A percentile compares a stretch with the other conserved stretches of the same genome.
Conservation (phyloP, 1,140 invertebrate genomes). For the Brevipalpus yothersi region DNA sequence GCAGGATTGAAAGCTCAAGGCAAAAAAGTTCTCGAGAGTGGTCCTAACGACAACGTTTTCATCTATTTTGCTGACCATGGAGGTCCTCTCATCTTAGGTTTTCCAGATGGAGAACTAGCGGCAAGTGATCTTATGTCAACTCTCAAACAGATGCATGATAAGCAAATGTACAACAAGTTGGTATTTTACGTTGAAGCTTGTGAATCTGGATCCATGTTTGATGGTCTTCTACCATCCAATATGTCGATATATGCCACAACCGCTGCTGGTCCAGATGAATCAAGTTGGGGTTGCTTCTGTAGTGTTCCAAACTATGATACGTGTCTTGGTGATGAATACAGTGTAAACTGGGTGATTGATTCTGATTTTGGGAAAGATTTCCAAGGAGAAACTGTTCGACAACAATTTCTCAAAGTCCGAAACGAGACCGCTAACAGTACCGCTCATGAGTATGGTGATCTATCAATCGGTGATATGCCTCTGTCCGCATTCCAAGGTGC, state of each 20-base stretch:
- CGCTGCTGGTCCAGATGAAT: constrained; percentile 32
- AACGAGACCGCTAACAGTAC: constrained; percentile 32
- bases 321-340: constrained; percentile 34
- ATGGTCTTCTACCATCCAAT: constrained; percentile 27
- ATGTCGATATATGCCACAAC: constrained; percentile 36
- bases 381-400: constrained; percentile 25
- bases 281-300: constrained; percentile 31
- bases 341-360: constrained; percentile 39
- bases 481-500: background rate
- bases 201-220: constrained; percentile 40
- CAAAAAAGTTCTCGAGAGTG: constrained; percentile 24
- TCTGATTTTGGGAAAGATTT: constrained; percentile 10
- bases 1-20: constrained; percentile 9
- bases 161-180: constrained; percentile 24
- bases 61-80: constrained; percentile 41
- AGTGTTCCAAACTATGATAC: constrained; percentile 25
- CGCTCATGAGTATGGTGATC: constrained; percentile 31
- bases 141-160: constrained; percentile 21
- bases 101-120: constrained; percentile 24
- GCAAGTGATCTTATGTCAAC: constrained; percentile 20
- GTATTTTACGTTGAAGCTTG: constrained; percentile 39
- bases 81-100: constrained; percentile 29
- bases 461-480: constrained; percentile 16
- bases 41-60: constrained; percentile 32
- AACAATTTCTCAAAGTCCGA: constrained; percentile 30